Evolutionary conservation across 2,797 vertebrate species (phyloP).

Genomic region (Neosilurus mollespiculum): DNA sequence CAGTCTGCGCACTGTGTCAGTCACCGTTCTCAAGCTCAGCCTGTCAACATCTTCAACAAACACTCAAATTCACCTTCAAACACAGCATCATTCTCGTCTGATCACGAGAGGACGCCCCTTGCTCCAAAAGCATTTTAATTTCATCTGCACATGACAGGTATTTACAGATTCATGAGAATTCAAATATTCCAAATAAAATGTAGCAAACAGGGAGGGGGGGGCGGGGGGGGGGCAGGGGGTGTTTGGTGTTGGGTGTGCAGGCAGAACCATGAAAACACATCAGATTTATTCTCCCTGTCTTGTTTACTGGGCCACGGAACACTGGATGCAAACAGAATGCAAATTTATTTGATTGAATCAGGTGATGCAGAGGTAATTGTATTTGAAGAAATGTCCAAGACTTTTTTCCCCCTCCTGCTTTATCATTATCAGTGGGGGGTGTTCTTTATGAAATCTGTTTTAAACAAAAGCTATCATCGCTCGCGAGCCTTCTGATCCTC

Average conservation of each 20-base stretch:
- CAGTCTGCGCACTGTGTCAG: slow-evolving; percentile 18
- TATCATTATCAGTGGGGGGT: slow-evolving; percentile 77
- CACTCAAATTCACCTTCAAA: slow-evolving; percentile 44
- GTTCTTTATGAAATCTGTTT: slow-evolving; percentile 83
- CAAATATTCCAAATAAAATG: slow-evolving; percentile 82
- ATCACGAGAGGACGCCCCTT: slow-evolving; percentile 51
- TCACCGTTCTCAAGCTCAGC: slow-evolving; percentile 26
- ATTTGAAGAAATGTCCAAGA: slow-evolving; percentile 86
- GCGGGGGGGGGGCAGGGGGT: slow-evolving; percentile 66
- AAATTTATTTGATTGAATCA: slow-evolving; percentile 87
- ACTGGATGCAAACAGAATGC: slow-evolving; percentile 85
- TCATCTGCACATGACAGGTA: slow-evolving; percentile 62
- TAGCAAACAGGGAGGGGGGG: slow-evolving; percentile 73
- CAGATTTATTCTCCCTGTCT: slow-evolving; percentile 82
- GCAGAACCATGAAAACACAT: slow-evolving; percentile 82
- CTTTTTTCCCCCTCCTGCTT: slow-evolving; percentile 65
- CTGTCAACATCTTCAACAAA: slow-evolving; percentile 39
- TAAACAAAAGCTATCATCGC: slow-evolving; percentile 84
- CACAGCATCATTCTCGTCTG: slow-evolving; percentile 46
- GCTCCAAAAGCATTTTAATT: slow-evolving; percentile 57
- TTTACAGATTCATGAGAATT: slow-evolving; percentile 82
- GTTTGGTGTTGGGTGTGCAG: slow-evolving; percentile 67
- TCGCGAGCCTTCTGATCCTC: slow-evolving; percentile 75
- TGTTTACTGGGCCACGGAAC: slow-evolving; percentile 84
- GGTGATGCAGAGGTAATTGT: slow-evolving; percentile 84